Evolutionary conservation across 2,888 invertebrate genomes (phyloP).

Genomic region (Metalampra italica): DNA sequence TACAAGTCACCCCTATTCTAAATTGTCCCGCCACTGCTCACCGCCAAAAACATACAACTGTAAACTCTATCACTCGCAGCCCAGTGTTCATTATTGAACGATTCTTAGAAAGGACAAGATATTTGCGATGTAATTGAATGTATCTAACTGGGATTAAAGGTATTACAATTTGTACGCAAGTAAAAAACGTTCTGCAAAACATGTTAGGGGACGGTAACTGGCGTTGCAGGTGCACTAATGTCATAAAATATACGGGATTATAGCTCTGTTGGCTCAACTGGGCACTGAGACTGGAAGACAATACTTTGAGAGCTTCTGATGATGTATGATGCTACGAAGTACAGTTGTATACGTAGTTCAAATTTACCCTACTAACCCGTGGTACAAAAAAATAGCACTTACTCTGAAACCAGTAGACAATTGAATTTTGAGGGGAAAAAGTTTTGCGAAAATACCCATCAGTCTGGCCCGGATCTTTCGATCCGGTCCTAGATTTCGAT

Average conservation of each 20-base stretch:
- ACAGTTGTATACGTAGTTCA: too few relatives aligned
- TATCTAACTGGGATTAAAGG: conserved; percentile 74
- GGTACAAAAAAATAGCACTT: too few relatives aligned
- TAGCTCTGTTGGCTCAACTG: conserved; percentile 21
- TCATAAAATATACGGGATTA: conserved; percentile 49
- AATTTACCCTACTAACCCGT: too few relatives aligned
- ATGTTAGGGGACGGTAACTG: conserved; percentile 42
- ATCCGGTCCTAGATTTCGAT: too few relatives aligned
- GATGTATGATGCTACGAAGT: not conserved
- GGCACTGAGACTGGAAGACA: not conserved
- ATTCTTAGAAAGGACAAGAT: conserved; percentile 20
- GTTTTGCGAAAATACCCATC: too few relatives aligned
- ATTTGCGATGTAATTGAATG: conserved; percentile 72
- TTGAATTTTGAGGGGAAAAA: too few relatives aligned
- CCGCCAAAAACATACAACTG: conserved; percentile 14
- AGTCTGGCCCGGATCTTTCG: too few relatives aligned
- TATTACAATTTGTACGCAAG: conserved; percentile 72
- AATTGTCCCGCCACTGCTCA: conserved; percentile 24
- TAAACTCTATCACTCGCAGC: conserved; percentile 19
- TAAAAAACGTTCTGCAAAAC: conserved; percentile 57
- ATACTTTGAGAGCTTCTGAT: not conserved
- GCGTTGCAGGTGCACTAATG: conserved; percentile 61
- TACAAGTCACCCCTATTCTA: conserved; percentile 49
- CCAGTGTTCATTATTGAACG: not conserved
- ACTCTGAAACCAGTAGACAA: too few relatives aligned